These are phyloP conservation scores for Netelia fuscicornis DNA, from an alignment of 2,888 invertebrate species.

Conservation along the genomic window DNA sequence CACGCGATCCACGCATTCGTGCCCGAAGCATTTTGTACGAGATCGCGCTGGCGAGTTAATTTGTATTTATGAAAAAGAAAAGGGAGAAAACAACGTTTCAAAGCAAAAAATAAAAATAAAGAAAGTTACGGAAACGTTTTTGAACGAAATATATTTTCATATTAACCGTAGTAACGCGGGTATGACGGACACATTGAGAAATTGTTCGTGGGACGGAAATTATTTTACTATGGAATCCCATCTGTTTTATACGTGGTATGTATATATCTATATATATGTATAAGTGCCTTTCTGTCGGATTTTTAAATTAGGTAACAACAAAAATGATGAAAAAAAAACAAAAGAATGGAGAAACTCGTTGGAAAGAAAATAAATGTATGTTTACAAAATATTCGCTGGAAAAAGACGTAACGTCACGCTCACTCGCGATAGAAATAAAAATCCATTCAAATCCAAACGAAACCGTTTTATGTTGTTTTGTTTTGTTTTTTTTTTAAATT, in stretches of 20 bases:
- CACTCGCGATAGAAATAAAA: no score
- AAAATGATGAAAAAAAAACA: background rate
- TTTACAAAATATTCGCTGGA: background rate
- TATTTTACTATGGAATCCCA: no score
- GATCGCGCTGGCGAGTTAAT: conserved; percentile 14
- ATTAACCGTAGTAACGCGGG: background rate
- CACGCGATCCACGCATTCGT: conserved; percentile 12
- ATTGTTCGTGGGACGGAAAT: no score
- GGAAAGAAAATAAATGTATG: background rate
- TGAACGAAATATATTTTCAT: background rate
- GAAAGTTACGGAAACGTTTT: background rate
- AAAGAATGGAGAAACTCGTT: background rate
- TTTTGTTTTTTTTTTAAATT: background rate
- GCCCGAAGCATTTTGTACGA: conserved; percentile 30
- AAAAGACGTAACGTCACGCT: no score
- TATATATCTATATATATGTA: no score
- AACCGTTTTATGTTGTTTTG: background rate
- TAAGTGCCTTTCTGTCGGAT: no score
- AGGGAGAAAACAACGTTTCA: no score
- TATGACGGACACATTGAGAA: no score
- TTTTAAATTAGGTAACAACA: no score
- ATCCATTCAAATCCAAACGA: background rate
- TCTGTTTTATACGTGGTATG: no score
- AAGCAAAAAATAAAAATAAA: background rate
- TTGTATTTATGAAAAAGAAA: background rate